A percentile compares a stretch with the other conserved stretches of the same genome.
phyloP scores from a whole-genome alignment of 2,888 invertebrate species.

The Drosophila peninsularis region DNA sequence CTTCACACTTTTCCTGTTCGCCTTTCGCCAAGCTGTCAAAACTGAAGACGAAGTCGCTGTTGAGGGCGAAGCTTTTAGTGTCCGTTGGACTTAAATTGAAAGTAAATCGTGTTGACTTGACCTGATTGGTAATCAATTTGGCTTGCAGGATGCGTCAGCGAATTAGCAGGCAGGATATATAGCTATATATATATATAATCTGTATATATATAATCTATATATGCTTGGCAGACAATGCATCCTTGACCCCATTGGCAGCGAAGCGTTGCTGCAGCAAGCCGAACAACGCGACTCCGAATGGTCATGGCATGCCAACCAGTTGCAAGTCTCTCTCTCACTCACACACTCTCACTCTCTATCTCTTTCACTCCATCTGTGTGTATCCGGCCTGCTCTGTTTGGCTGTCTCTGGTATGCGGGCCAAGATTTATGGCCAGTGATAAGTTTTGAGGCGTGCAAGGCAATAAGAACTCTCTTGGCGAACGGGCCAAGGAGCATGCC shows the following conservation, averaged over 20 bases:
- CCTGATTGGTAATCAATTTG: slow-evolving; percentile 74
- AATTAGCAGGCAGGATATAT: slow-evolving; percentile 34
- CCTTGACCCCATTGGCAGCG: slow-evolving; percentile 74
- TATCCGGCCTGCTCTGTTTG: slow-evolving; percentile 55
- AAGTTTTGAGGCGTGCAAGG: slow-evolving; percentile 80
- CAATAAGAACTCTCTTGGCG: slow-evolving; percentile 68
- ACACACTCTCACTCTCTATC: slow-evolving; percentile 1
- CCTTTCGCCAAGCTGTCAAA: slow-evolving; percentile 12
- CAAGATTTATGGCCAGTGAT: slow-evolving; percentile 81
- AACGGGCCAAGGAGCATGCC: slow-evolving; percentile 56
- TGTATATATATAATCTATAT: slow-evolving; percentile 2
- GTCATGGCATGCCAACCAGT: slow-evolving; percentile 77
- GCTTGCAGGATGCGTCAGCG: slow-evolving; percentile 47
- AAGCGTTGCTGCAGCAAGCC: slow-evolving; percentile 33
- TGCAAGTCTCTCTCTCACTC: slow-evolving; percentile 6
- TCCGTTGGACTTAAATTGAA: slow-evolving; percentile 59
- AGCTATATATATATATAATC: neutral
- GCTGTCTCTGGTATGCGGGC: slow-evolving; percentile 68
- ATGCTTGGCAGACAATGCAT: slow-evolving; percentile 50
- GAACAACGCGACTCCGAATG: slow-evolving; percentile 61
- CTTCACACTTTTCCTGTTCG: slow-evolving; percentile 41
- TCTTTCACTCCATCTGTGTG: slow-evolving; percentile 13
- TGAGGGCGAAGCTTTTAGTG: slow-evolving; percentile 55
- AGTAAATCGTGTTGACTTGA: slow-evolving; percentile 68
- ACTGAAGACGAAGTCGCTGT: slow-evolving; percentile 47